Base-by-base conservation (phyloP, 92 coral and sea anemone species). In the Pocillopora grandis region DNA sequence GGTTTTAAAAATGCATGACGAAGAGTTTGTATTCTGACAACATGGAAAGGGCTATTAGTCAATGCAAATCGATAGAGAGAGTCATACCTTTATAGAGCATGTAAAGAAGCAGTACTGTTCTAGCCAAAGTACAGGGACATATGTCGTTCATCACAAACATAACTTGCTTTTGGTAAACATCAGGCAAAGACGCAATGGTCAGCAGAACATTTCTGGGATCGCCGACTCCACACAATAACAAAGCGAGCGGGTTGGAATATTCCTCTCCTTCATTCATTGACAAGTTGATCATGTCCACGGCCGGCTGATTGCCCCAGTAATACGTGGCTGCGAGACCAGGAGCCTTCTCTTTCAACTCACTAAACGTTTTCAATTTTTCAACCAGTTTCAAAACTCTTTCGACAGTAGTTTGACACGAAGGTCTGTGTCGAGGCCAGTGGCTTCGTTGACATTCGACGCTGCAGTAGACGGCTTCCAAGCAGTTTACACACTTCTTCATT, bases 231-330 rank as follows among this genome's bases (percentile, higher is more conserved):
- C 92, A 90, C 14, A 87, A 78, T 81, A 94, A 76, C 61, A 94
- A 83, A 20, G 80, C 81, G 69, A 94, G 73, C 8, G 85, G 81
- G 23, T 81, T 79, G 19, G 76, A 68, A 80, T 84, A 89, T 15
- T 79, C 90, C 21, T 36, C 61, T 9, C 98, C 98, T 77, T 94
- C 98, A 62, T 92, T 94, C 88, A 89, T 87, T 63, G 85, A 76
- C 78, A 91, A 85, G 79, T 94, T 94, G 58, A 94, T 62, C 72
- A 92, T 66, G 63, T 94, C 98, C 56, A 89, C 85, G 11, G 95
- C 95, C 31, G 98, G 98, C 2, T 31, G 61, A 76, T 94, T 92
- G 12, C 98, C 98, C 95, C 93, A 94, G 85, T 92, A 94, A 71
- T 92, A 94, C 57, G 77, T 52, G 1, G 62, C 66, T 1, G 5